phyloP scores from a whole-genome alignment of 2,113 vertebrate genomes.

The Drymodes brunneopygia region DNA sequence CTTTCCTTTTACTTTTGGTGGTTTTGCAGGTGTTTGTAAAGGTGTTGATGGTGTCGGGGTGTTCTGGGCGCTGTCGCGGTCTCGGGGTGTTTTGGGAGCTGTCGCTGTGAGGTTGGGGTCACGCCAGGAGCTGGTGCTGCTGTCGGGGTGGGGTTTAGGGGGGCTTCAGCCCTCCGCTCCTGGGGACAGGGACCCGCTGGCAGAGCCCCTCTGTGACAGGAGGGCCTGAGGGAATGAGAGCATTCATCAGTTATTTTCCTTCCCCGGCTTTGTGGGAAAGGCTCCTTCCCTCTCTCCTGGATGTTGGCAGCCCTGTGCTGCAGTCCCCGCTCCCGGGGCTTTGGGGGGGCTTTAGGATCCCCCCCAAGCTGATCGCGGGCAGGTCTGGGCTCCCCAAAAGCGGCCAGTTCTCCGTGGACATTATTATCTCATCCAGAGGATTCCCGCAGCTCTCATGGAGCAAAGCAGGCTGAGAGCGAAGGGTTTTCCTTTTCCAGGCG shows the following conservation, averaged over 20 bases:
- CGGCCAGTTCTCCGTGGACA: fast-evolving
- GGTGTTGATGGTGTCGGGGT: fast-evolving
- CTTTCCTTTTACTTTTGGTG: fast-evolving
- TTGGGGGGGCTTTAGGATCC: fast-evolving
- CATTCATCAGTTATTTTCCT: fast-evolving
- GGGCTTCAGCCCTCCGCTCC: fast-evolving
- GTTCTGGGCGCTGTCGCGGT: not conserved
- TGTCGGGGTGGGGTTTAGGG: fast-evolving
- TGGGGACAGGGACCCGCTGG: fast-evolving
- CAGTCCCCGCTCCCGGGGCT: fast-evolving
- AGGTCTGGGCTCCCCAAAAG: not conserved
- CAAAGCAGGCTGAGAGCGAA: not conserved
- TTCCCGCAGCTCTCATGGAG: fast-evolving
- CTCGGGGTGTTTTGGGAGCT: not conserved
- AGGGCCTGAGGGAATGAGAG: fast-evolving
- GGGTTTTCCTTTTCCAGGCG: fast-evolving
- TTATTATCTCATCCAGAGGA: fast-evolving
- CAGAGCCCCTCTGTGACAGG: not conserved
- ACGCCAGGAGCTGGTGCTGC: fast-evolving
- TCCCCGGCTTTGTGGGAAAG: not conserved
- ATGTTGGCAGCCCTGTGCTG: fast-evolving
- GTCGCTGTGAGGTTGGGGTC: fast-evolving
- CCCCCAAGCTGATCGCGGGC: fast-evolving
- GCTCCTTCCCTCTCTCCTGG: fast-evolving
- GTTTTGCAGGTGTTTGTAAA: fast-evolving